These are phyloP conservation scores for Cardiocondyla obscurior DNA, from an alignment of 1,140 invertebrate genomes.

Conservation along the genomic window DNA sequence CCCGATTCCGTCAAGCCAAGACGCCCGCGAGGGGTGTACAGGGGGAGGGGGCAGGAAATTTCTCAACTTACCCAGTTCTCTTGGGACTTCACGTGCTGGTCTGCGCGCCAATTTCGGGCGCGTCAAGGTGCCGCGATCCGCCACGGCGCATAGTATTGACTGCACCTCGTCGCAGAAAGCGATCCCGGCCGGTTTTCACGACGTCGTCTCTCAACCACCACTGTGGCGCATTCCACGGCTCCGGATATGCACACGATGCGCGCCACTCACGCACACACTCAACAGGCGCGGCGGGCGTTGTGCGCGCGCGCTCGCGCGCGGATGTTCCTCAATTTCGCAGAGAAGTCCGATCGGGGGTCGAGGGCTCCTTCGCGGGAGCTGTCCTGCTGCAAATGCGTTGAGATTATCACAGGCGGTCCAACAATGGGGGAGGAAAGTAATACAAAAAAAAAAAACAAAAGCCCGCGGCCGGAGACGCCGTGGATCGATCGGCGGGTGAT, in stretches of 20 bases:
- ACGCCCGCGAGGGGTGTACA: too few relatives aligned
- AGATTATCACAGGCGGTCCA: too few relatives aligned
- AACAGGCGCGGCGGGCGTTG: too few relatives aligned
- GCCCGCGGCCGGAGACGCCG: too few relatives aligned
- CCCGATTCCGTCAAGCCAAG: background rate
- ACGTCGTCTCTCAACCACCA: background rate
- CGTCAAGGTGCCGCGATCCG: background rate
- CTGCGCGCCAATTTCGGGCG: background rate
- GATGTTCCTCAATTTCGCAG: too few relatives aligned
- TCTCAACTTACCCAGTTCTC: constrained; percentile 53
- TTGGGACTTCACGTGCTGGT: constrained; percentile 30
- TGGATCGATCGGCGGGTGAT: too few relatives aligned
- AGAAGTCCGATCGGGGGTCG: too few relatives aligned
- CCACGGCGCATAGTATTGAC: constrained; percentile 38
- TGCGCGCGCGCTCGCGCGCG: background rate
- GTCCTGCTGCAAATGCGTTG: background rate
- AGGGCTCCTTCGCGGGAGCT: too few relatives aligned
- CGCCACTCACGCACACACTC: too few relatives aligned
- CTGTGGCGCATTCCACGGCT: background rate
- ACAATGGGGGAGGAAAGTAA: too few relatives aligned
- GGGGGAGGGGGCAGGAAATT: background rate
- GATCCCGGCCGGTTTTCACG: background rate
- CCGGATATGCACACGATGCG: background rate
- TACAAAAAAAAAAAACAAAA: too few relatives aligned
- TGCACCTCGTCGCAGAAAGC: background rate